Base-by-base conservation (phyloP, 35 echinoderm and acorn worm species). In the Ophioderma brevispina region DNA sequence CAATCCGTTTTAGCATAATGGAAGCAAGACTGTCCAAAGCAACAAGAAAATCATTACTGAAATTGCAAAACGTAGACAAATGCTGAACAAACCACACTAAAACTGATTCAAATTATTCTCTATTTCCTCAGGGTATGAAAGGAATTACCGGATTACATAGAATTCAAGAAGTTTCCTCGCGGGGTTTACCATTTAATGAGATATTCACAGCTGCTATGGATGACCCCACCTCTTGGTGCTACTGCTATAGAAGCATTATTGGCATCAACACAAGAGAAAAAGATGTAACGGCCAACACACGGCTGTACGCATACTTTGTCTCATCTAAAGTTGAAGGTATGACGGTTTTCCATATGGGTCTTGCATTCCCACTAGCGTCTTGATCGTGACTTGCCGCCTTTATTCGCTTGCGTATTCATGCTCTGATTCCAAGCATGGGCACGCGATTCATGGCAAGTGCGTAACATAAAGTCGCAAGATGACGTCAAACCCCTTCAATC, bases 141-240 rank as follows among this genome's bases (percentile, higher is more conserved):
- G 77, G 46, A 78, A 75, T 80, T 98, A 76, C 87, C 96, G 75
- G 96, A 98, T 63, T 98, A 83, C 83, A 92, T 98, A 33, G 90
- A 92, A 82, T 98, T 94, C 78, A 98, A 98, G 85, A 92, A 95
- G 79, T 98, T 98, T 85, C 90, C 93, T 80, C 93, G 96, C 35
- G 95, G n/a, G n/a, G n/a, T n/a, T n/a, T 91, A 15, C 82, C 87
- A 0, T 41, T 98, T 13, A 39, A 40, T 8, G 87, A 95, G 36
- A 98, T 98, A 81, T 98, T 98, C 75, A 90, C 93, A 30, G 97
- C 97, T 33, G 97, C 91, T 52, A 80, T 82, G 0, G 93, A 98
- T 81, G 96, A 95, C 42, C n/a, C n/a, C n/a, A n/a, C n/a, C n/a
- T n/a, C n/a, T n/a, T n/a, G n/a, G n/a, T n/a, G n/a, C n/a, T n/a